Evolutionary conservation across 2,888 invertebrate species (phyloP).

Genomic region (Hylaea fasciaria): DNA sequence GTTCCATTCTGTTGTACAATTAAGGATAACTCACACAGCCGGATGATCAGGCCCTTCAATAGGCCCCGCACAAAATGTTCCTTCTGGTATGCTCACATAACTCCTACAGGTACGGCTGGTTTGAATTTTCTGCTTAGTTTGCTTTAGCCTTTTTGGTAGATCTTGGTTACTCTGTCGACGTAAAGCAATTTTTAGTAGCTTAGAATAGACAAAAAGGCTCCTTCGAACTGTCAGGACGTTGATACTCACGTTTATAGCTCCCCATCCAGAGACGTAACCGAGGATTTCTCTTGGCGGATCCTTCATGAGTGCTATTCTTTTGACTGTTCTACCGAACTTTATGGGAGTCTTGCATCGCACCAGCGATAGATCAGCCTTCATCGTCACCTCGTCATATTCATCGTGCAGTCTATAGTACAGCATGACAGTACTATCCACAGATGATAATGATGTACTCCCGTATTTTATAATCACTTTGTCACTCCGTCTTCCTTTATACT

Average conservation of each 20-base stretch:
- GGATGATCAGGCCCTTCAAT: conserved; percentile 11
- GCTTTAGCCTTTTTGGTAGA: conserved; percentile 14
- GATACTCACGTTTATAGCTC: conserved; percentile 16
- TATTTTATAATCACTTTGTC: conserved; percentile 9
- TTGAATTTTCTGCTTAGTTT: conserved; percentile 12
- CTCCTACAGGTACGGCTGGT: conserved; percentile 4
- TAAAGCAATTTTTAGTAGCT: background rate
- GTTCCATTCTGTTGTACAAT: background rate
- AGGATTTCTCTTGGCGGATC: conserved; percentile 1
- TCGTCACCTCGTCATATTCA: background rate
- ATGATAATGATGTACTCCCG: background rate
- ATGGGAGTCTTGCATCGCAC: conserved; percentile 1
- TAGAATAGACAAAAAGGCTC: background rate
- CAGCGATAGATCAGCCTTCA: conserved; percentile 8
- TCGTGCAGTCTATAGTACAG: conserved; percentile 15
- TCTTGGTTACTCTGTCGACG: conserved; percentile 2
- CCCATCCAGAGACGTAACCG: conserved; percentile 21
- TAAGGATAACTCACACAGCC: conserved; percentile 10
- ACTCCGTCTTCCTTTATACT: conserved; percentile 12
- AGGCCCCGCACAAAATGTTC: conserved; percentile 26
- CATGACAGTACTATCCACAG: conserved; percentile 1
- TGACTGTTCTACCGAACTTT: conserved; percentile 2
- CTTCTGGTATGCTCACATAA: conserved; percentile 14
- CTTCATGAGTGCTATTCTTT: conserved; percentile 19
- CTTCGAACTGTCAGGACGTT: too few relatives aligned